These are phyloP conservation scores for Hippocampus comes DNA, from an alignment of 2,113 vertebrate species.

Conservation along the genomic window DNA sequence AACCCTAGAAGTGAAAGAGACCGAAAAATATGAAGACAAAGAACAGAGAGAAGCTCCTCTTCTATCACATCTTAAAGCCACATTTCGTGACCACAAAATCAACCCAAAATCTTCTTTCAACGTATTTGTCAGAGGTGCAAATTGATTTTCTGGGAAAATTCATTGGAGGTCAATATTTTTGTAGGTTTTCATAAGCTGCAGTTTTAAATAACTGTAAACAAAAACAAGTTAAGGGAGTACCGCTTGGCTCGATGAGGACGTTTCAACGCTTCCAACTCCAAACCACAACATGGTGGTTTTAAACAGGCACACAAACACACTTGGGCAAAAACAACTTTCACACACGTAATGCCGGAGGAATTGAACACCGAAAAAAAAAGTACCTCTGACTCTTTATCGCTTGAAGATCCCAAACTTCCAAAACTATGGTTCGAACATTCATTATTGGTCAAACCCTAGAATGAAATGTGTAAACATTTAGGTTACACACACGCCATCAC, in stretches of 20 bases:
- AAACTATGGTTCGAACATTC: constrained; percentile 99
- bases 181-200: background rate
- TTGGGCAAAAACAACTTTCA: background rate
- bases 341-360: background rate
- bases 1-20: constrained; percentile 38
- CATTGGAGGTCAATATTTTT: background rate
- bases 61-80: background rate
- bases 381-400: constrained; percentile 98
- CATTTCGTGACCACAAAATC: background rate
- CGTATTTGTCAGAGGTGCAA: background rate
- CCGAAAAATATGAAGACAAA: background rate
- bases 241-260: background rate
- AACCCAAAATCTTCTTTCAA: background rate
- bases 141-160: background rate
- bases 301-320: background rate
- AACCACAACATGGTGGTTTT: constrained; percentile 10
- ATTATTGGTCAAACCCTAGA: constrained; percentile 94
- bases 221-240: background rate
- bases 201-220: background rate
- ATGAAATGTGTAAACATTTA: constrained; percentile 27
- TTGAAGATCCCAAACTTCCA: constrained; percentile 95
- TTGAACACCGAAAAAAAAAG: constrained; percentile 15
- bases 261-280: constrained; percentile 2
- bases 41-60: background rate
- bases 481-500: background rate